A percentile compares a stretch with the other conserved stretches of the same genome.
Evolutionary conservation across 2,113 vertebrate genomes (phyloP).

Genomic region (Progne subis): DNA sequence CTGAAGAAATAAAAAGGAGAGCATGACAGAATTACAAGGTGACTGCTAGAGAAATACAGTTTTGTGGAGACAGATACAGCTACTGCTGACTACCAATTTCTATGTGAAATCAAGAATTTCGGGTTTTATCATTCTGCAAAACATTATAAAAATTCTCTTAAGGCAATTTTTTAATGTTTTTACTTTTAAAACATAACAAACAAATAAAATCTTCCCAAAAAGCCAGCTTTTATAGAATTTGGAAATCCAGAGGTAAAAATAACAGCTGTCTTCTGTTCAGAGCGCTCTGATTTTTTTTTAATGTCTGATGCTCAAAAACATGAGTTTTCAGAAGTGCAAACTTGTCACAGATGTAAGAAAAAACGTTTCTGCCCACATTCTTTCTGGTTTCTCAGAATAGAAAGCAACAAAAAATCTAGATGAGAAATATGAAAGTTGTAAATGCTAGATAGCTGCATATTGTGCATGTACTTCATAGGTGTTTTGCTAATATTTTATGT

Average conservation of each 20-base stretch:
- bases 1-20: neutral
- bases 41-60: neutral
- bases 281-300: neutral
- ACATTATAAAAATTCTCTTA: neutral
- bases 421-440: neutral
- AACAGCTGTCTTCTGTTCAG: neutral
- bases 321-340: neutral
- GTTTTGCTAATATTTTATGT: neutral
- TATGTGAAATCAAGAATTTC: neutral
- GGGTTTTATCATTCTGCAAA: neutral
- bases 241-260: neutral
- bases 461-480: neutral
- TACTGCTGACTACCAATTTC: neutral
- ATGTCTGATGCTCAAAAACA: neutral
- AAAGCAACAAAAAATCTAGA: neutral
- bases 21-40: neutral
- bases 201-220: neutral
- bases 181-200: neutral
- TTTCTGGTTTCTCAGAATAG: neutral
- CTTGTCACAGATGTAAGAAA: neutral
- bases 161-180: neutral
- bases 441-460: neutral
- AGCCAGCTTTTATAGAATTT: neutral
- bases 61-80: neutral
- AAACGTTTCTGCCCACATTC: neutral